These are phyloP conservation scores for Lasaia peninsularis DNA, from an alignment of 1,140 invertebrate genomes.

Conservation along the genomic window DNA sequence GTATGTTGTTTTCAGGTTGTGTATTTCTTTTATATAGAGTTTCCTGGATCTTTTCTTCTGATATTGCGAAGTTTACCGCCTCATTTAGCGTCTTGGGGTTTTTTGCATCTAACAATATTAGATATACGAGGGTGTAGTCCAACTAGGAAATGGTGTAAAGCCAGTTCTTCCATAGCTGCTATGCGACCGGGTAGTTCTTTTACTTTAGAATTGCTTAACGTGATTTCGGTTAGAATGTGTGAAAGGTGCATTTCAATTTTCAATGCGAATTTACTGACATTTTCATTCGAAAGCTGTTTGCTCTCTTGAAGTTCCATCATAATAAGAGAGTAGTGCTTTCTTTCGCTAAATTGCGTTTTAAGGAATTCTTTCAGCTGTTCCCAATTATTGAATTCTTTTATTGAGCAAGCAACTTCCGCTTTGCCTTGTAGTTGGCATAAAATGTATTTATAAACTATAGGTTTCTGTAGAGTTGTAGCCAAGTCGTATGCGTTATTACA, in stretches of 20 bases:
- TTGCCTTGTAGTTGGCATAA: too few species aligned
- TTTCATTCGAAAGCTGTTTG: conserved; percentile 15
- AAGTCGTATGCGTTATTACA: too few species aligned
- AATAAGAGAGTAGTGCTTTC: too few species aligned
- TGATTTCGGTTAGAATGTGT: conserved; percentile 12
- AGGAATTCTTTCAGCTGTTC: too few species aligned
- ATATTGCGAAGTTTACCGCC: conserved; percentile 26
- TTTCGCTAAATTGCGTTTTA: too few species aligned
- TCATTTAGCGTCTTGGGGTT: conserved; percentile 25
- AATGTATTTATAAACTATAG: too few species aligned
- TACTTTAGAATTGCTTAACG: neutral
- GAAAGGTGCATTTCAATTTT: conserved; percentile 4
- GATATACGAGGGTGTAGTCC: conserved; percentile 27
- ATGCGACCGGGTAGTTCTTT: conserved; percentile 13
- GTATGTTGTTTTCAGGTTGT: too few species aligned
- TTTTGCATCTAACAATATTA: conserved; percentile 27
- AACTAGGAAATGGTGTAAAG: conserved; percentile 27
- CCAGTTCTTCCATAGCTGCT: conserved; percentile 33
- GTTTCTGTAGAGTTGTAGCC: too few species aligned
- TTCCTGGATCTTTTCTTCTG: conserved; percentile 28
- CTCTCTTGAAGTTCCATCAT: conserved; percentile 25
- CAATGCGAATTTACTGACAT: conserved; percentile 7
- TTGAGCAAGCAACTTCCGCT: too few species aligned
- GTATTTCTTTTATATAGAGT: conserved; percentile 1
- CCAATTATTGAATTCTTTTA: too few species aligned